Evolutionary conservation across 2,113 vertebrate species (phyloP).

Genomic region (Gnathonemus echidnorhynchus): DNA sequence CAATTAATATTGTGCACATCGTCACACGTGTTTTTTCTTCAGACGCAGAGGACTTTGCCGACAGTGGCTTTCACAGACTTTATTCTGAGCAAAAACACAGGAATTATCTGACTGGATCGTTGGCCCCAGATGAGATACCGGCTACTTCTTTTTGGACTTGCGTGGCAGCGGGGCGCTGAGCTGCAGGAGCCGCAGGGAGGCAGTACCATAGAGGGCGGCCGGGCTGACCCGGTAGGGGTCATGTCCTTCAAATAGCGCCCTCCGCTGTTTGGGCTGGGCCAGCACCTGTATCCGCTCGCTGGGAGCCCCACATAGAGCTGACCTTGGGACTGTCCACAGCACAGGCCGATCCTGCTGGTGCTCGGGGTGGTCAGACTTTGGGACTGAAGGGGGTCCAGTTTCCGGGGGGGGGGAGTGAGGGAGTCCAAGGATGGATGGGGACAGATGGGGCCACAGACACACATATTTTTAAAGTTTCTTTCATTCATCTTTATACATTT

Average conservation of each 20-base stretch:
- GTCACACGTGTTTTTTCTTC: too few species aligned
- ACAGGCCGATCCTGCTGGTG: conserved; percentile 37
- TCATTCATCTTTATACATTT: not conserved
- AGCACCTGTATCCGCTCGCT: conserved; percentile 44
- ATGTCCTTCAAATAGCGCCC: conserved; percentile 43
- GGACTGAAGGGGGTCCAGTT: conserved; percentile 28
- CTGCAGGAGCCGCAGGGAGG: conserved; percentile 49
- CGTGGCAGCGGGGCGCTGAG: conserved; percentile 52
- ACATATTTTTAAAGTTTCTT: not conserved
- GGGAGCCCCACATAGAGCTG: conserved; percentile 30
- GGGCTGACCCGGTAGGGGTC: conserved; percentile 46
- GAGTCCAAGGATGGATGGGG: not conserved
- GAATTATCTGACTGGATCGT: not conserved
- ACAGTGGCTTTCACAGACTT: not conserved
- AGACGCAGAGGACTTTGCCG: not conserved
- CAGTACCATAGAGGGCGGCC: conserved; percentile 41
- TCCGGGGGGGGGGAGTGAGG: not conserved
- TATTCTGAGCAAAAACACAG: not conserved
- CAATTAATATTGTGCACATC: not conserved
- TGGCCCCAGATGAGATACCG: not conserved
- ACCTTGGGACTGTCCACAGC: conserved; percentile 36
- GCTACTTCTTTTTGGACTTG: conserved; percentile 40
- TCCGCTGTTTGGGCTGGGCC: conserved; percentile 46
- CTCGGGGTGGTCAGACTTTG: conserved; percentile 42
- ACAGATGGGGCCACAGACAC: not conserved